Conservation (phyloP, 2,113 vertebrate genomes). For the Urocitellus parryii region DNA sequence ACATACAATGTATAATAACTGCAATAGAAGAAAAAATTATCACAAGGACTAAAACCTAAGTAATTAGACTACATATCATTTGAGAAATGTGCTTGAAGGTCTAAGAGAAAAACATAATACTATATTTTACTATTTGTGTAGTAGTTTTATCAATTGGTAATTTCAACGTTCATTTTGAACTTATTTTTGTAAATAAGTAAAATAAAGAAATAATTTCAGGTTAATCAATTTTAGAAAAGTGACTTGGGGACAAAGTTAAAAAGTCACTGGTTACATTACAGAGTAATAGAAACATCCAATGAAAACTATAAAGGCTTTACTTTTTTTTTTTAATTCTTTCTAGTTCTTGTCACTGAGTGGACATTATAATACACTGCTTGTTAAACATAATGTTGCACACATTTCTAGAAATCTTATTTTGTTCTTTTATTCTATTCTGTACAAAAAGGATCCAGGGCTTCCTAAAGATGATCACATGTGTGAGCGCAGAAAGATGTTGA, state of each 20-base stretch:
- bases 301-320: neutral
- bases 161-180: neutral
- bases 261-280: neutral
- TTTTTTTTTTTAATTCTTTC: neutral
- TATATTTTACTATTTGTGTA: neutral
- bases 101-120: neutral
- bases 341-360: neutral
- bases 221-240: neutral
- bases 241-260: neutral
- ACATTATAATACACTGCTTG: neutral
- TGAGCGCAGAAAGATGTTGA: neutral
- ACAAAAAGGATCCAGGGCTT: neutral
- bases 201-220: neutral
- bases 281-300: neutral
- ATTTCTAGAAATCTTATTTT: neutral
- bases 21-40: neutral
- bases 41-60: neutral
- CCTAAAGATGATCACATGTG: neutral
- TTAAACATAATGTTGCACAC: no score
- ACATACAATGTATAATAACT: neutral
- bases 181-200: neutral
- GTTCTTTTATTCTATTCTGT: neutral
- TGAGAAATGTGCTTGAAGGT: no score
- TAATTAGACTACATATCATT: neutral
- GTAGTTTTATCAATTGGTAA: neutral